These are phyloP conservation scores for Periophthalmus magnuspinnatus DNA, from an alignment of 2,797 vertebrate genomes.

Conservation along the genomic window DNA sequence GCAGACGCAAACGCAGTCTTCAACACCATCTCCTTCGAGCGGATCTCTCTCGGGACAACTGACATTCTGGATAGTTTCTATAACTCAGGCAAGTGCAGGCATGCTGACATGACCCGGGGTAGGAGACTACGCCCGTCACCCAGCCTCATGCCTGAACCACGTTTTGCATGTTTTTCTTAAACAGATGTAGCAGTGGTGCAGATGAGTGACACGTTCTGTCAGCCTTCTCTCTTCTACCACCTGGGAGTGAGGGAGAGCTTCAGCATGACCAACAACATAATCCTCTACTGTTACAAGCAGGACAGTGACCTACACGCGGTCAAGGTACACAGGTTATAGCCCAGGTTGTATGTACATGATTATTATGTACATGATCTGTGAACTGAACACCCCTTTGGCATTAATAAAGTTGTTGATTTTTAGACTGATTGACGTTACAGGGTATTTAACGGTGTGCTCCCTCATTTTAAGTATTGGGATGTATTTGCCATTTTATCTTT, in stretches of 20 bases:
- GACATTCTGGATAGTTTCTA: conserved; percentile 84
- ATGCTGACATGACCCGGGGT: conserved; percentile 9
- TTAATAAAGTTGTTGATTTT: too few species aligned
- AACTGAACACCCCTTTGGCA: too few species aligned
- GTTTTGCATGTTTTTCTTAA: background rate
- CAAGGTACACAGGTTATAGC: conserved; percentile 86
- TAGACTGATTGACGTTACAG: too few species aligned
- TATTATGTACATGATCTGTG: too few species aligned
- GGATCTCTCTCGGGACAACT: conserved; percentile 78
- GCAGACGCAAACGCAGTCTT: conserved; percentile 71
- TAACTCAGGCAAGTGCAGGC: conserved; percentile 86
- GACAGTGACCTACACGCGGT: conserved; percentile 82
- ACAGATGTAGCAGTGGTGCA: conserved; percentile 90
- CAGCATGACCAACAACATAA: conserved; percentile 90
- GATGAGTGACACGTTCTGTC: conserved; percentile 84
- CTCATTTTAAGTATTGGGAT: background rate
- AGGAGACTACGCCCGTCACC: background rate
- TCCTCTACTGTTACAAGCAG: conserved; percentile 84
- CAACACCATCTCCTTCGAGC: conserved; percentile 74
- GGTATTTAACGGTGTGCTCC: too few species aligned
- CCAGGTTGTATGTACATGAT: too few species aligned
- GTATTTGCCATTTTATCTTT: too few species aligned
- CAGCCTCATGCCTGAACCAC: background rate
- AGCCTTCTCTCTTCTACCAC: conserved; percentile 91
- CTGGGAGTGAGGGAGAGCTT: conserved; percentile 90